Evolutionary conservation across 2,113 vertebrate species (phyloP).

Genomic region (Bos taurus): DNA sequence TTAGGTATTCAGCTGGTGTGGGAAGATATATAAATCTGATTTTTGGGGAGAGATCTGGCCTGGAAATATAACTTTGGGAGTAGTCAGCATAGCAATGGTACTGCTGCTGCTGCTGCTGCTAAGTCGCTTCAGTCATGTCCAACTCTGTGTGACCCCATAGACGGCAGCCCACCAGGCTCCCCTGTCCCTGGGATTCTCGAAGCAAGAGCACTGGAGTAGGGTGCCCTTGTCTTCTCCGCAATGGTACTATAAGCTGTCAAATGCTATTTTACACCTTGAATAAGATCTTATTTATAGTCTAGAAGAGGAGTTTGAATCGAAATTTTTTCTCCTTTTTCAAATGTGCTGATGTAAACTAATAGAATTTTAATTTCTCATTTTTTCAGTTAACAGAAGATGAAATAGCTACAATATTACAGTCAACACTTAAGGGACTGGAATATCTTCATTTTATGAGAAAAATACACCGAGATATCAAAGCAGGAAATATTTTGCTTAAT

Average conservation of each 20-base stretch:
- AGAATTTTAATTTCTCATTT: conserved; percentile 32
- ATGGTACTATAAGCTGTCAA: neutral
- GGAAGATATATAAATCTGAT: neutral
- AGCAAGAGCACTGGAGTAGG: no score
- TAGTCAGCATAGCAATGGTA: neutral
- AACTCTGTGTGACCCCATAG: no score
- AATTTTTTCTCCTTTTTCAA: neutral
- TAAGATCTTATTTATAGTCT: neutral
- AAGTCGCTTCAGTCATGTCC: no score
- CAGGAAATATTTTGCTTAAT: conserved; percentile 96
- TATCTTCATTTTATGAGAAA: conserved; percentile 99
- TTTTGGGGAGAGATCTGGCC: neutral
- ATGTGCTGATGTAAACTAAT: neutral
- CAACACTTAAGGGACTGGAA: conserved; percentile 93
- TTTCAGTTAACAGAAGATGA: conserved; percentile 92
- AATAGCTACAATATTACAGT: conserved; percentile 91
- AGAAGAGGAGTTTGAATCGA: neutral
- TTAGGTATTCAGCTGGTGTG: neutral
- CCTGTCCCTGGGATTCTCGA: no score
- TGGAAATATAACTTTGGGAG: neutral
- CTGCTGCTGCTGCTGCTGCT: no score
- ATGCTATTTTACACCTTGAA: neutral
- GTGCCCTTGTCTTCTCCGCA: neutral
- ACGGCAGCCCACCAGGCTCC: no score
- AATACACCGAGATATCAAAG: conserved; percentile 98